Conservation (phyloP, 1,140 invertebrate genomes). For the Ceratitis capitata region DNA sequence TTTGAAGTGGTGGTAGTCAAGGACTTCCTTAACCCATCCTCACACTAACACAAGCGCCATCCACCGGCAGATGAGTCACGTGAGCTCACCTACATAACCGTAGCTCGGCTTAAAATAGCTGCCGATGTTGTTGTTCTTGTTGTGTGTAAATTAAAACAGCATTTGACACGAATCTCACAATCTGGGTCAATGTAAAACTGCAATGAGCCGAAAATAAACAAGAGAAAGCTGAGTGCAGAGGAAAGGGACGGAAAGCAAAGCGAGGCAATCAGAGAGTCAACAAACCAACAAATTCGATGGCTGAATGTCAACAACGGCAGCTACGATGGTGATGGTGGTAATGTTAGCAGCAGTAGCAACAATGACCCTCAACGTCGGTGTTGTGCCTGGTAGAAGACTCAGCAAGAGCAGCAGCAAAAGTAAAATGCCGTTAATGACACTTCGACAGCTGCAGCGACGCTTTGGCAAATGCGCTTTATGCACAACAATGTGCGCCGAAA, state of each 20-base stretch:
- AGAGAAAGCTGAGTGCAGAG: neutral
- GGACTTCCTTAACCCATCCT: neutral
- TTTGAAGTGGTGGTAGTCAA: neutral
- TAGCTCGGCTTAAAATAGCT: neutral
- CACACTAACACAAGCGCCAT: neutral
- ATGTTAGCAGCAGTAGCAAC: neutral
- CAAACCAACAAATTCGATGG: neutral
- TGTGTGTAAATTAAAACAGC: neutral
- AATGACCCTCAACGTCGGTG: neutral
- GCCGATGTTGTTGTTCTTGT: neutral
- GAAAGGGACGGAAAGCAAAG: neutral
- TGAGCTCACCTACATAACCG: neutral
- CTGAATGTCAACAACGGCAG: neutral
- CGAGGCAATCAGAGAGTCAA: neutral
- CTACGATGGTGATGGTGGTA: neutral
- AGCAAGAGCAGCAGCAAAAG: neutral
- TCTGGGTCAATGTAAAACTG: slow-evolving; percentile 18
- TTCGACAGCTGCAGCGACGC: neutral
- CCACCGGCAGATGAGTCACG: neutral
- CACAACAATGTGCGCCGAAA: neutral
- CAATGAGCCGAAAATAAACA: slow-evolving; percentile 22
- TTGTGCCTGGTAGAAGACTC: too few relatives aligned
- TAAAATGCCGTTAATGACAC: neutral
- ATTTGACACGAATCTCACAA: neutral
- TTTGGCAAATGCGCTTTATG: neutral